Conservation (phyloP, 2,797 vertebrate genomes). For the Gymnoscopelus microlampas region DNA sequence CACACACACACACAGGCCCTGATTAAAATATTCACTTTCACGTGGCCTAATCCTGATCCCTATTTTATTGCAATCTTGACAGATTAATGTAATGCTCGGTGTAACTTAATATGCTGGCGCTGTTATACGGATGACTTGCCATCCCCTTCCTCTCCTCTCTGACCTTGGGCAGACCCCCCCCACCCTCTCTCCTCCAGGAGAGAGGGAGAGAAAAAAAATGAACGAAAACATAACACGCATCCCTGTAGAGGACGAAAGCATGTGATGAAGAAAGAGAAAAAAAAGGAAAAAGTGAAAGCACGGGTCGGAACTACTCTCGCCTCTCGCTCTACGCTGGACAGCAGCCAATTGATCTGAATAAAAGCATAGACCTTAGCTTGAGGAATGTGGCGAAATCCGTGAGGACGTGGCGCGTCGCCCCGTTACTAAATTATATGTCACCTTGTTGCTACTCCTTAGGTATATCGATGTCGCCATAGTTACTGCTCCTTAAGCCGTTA, state of each 20-base stretch:
- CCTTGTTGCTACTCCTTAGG: conserved; percentile 8
- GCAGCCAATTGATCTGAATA: conserved; percentile 52
- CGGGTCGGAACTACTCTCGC: conserved; percentile 45
- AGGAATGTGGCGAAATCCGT: too few species aligned
- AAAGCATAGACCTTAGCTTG: conserved; percentile 30
- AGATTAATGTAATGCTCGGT: conserved; percentile 82
- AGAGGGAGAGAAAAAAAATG: conserved; percentile 37
- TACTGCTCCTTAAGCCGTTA: too few species aligned
- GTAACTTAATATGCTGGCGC: conserved; percentile 75
- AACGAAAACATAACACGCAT: conserved; percentile 37
- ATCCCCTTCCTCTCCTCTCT: conserved; percentile 63
- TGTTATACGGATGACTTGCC: conserved; percentile 69
- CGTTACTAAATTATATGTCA: too few species aligned
- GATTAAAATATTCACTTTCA: conserved; percentile 85
- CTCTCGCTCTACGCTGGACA: conserved; percentile 41
- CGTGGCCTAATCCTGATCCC: conserved; percentile 77
- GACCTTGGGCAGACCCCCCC: conserved; percentile 74
- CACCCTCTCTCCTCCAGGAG: conserved; percentile 43
- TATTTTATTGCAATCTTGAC: conserved; percentile 83
- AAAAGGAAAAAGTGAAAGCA: conserved; percentile 22
- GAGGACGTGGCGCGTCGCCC: too few species aligned
- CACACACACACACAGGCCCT: conserved; percentile 59
- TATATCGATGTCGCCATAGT: neutral
- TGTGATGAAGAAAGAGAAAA: conserved; percentile 22
- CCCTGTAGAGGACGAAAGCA: conserved; percentile 49